These are phyloP conservation scores for Eupithecia vulgata DNA, from an alignment of 2,888 invertebrate species.

Conservation along the genomic window DNA sequence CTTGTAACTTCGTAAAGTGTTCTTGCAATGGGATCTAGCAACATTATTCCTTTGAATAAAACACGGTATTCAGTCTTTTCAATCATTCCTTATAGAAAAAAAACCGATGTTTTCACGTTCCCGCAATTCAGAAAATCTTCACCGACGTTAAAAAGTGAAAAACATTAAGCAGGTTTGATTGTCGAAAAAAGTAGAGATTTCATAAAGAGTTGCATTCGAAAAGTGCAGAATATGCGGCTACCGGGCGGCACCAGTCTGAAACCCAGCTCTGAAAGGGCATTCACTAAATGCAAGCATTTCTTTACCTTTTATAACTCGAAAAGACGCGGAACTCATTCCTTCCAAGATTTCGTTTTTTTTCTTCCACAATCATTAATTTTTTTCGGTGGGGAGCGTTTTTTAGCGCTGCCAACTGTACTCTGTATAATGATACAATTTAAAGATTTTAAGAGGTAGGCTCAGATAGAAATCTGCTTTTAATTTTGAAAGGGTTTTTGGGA, in stretches of 20 bases:
- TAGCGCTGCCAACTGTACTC: slow-evolving; percentile 42
- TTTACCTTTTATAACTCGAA: slow-evolving; percentile 77
- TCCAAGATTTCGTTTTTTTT: slow-evolving; percentile 67
- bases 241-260: slow-evolving; percentile 64
- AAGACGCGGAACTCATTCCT: slow-evolving; percentile 76
- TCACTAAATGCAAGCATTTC: slow-evolving; percentile 79
- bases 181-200: slow-evolving; percentile 75
- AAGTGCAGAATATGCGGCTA: slow-evolving; percentile 67
- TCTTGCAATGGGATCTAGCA: background rate
- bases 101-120: slow-evolving; percentile 38
- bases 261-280: slow-evolving; percentile 77
- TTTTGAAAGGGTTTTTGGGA: slow-evolving; percentile 14
- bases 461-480: slow-evolving; percentile 18
- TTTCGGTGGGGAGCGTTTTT: slow-evolving; percentile 53
- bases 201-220: slow-evolving; percentile 78
- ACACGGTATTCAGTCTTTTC: slow-evolving; percentile 7
- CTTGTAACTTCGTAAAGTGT: background rate
- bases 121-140: slow-evolving; percentile 49
- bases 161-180: slow-evolving; percentile 69
- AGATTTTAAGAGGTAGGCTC: slow-evolving; percentile 25
- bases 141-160: slow-evolving; percentile 50
- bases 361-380: slow-evolving; percentile 68
- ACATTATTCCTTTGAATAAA: background rate
- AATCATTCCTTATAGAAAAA: slow-evolving; percentile 25
- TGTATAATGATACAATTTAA: slow-evolving; percentile 44